Base-by-base conservation (phyloP, 2,888 invertebrate species). In the Notodonta ziczac region DNA sequence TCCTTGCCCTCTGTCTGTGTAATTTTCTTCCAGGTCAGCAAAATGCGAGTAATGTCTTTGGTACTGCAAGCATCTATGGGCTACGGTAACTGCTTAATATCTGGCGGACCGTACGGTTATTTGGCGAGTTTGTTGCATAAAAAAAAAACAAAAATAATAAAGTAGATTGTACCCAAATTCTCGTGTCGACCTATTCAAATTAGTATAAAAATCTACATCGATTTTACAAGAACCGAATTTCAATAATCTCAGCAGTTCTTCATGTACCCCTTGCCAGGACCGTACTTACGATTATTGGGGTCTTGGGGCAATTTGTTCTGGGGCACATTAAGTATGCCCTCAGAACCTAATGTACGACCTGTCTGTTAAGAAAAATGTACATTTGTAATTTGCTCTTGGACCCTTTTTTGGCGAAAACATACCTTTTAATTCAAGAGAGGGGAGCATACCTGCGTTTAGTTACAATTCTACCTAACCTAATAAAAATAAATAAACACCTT, bases 291-390 rank as follows among this genome's bases (percentile, higher is more conserved):
- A 54, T 62, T 59, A 62, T 62, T 62, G 54, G 56, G 60, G 58
- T 44, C 60, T 58, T 56, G 56, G 53, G 56, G 63, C 63, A 63
- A 63, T 63, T 63, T 63, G 58, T 63, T 60, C 56, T 60, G 58
- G 57, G 60, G 58, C 24, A 60, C 60, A 46, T 58, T 58, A 58
- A 53, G 60, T 58, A 42, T 48, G 54, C 58, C 57, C 57, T 62
- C 55, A 62, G 56, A 59, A 57, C 46, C 57, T 59, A 62, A 62
- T 56, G 48, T 59, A 57, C 51, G 57, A 51, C 51, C 51, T 51
- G 51, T 51, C 32, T 52, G 52, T 52, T 52, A 52, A 52, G 52
- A 52, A 52, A 52, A 32, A 32, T 32, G 52, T 32, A 32, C 16
- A 52, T 52, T 52, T 32, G 32, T 52, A 52, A 52, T 52, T 52